Evolutionary conservation across 2,113 vertebrate species (phyloP).

Genomic region (Pipra filicauda): DNA sequence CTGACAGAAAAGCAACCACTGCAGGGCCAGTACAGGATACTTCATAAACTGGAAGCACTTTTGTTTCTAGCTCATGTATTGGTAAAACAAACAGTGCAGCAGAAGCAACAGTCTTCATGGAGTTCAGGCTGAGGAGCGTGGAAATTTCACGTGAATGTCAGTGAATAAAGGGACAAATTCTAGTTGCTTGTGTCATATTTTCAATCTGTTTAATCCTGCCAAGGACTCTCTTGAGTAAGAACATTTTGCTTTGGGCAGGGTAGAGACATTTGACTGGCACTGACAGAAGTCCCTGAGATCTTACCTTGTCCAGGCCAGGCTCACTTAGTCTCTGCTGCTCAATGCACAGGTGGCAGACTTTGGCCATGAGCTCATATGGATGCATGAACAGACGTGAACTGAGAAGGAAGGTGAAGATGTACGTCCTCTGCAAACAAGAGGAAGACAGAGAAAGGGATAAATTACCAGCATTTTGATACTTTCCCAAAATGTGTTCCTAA

Average conservation of each 20-base stretch:
- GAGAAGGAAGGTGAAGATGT: slow-evolving; percentile 94
- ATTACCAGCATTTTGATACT: neutral
- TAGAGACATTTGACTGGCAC: neutral
- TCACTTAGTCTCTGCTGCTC: slow-evolving; percentile 85
- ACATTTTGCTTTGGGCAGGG: neutral
- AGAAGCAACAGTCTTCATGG: neutral
- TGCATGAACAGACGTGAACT: slow-evolving; percentile 92
- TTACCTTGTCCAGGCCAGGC: slow-evolving; percentile 85
- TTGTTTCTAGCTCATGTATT: neutral
- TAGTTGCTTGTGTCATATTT: neutral
- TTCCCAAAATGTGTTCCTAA: neutral
- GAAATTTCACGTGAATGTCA: neutral
- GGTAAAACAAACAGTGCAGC: neutral
- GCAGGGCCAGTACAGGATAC: neutral
- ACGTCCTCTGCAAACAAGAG: slow-evolving; percentile 81
- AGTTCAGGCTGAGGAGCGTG: neutral
- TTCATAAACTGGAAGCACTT: neutral
- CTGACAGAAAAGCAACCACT: neutral
- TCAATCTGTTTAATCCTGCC: neutral
- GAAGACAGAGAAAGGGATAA: neutral
- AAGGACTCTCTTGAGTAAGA: neutral
- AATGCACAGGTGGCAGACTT: slow-evolving; percentile 85
- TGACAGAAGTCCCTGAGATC: neutral
- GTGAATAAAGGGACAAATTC: neutral
- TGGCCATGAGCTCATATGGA: slow-evolving; percentile 89